phyloP scores from a whole-genome alignment of 2,797 vertebrate species.

The Pipistrellus pipistrellus region DNA sequence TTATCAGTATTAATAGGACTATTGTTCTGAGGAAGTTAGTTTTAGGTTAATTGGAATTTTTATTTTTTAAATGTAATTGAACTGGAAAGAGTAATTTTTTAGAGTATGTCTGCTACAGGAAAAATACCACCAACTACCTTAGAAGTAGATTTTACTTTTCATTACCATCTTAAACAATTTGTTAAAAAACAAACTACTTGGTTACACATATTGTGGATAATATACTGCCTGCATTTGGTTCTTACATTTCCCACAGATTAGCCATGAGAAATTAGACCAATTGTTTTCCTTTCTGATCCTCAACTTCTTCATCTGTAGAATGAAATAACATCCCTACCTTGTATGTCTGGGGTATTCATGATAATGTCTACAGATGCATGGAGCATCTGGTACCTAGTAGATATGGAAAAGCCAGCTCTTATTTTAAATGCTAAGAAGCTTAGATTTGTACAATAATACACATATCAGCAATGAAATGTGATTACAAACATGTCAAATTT shows the following conservation, averaged over 20 bases:
- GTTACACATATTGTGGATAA: background rate
- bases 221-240: background rate
- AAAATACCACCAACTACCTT: background rate
- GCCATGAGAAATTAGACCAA: background rate
- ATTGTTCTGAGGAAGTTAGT: conserved; percentile 25
- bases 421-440: background rate
- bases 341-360: background rate
- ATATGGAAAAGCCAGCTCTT: background rate
- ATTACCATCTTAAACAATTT: background rate
- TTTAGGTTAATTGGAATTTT: background rate
- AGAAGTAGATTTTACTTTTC: conserved; percentile 29
- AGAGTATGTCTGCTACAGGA: background rate
- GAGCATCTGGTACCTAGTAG: background rate
- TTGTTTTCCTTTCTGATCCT: background rate
- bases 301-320: conserved; percentile 18
- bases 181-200: background rate
- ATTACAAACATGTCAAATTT: background rate
- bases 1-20: background rate
- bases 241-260: background rate
- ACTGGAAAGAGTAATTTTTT: background rate
- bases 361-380: background rate
- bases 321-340: background rate
- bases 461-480: background rate
- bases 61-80: conserved; percentile 30
- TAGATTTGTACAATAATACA: background rate